Evolutionary conservation across 2,888 invertebrate genomes (phyloP).

Genomic region (Synergus umbraculus): DNA sequence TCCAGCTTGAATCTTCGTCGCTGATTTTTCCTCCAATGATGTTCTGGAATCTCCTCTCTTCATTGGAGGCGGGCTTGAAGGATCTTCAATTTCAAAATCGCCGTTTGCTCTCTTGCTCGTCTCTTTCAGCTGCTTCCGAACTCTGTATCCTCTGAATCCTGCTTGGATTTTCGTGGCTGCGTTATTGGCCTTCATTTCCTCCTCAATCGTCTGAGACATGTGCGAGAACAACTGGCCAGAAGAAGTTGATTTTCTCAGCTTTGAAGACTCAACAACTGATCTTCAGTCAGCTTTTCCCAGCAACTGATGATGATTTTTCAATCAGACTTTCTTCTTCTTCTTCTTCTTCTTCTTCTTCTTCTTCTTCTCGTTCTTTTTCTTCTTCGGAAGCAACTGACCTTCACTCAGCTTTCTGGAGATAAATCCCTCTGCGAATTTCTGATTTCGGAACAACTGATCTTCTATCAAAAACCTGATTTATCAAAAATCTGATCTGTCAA

Average conservation of each 20-base stretch:
- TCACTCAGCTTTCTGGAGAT: background rate
- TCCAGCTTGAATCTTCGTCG: slow-evolving; percentile 84
- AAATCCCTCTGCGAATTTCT: too few relatives aligned
- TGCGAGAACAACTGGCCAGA: background rate
- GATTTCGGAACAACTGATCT: background rate
- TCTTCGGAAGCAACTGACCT: background rate
- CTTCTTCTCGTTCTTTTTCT: too few relatives aligned
- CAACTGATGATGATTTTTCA: too few relatives aligned
- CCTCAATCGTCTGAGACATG: slow-evolving; percentile 53
- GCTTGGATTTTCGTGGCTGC: slow-evolving; percentile 81
- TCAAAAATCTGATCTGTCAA: too few relatives aligned
- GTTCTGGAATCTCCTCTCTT: slow-evolving; percentile 52
- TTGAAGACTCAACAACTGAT: background rate
- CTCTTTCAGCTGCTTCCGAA: slow-evolving; percentile 77
- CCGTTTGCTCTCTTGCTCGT: slow-evolving; percentile 45
- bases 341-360: too few relatives aligned
- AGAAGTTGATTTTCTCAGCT: background rate
- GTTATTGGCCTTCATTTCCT: slow-evolving; percentile 63
- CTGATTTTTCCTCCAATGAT: slow-evolving; percentile 72
- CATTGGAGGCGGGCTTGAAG: slow-evolving; percentile 45
- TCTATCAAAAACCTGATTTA: background rate
- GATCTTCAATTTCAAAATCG: slow-evolving; percentile 19
- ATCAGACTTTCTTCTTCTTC: too few relatives aligned
- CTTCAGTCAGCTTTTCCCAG: background rate
- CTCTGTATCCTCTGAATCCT: slow-evolving; percentile 80